Percentiles rank a stretch among this genome's conserved stretches.
These are phyloP conservation scores for Orbicella faveolata DNA, from an alignment of 64 coral and sea anemone genomes.

Conservation along the genomic window DNA sequence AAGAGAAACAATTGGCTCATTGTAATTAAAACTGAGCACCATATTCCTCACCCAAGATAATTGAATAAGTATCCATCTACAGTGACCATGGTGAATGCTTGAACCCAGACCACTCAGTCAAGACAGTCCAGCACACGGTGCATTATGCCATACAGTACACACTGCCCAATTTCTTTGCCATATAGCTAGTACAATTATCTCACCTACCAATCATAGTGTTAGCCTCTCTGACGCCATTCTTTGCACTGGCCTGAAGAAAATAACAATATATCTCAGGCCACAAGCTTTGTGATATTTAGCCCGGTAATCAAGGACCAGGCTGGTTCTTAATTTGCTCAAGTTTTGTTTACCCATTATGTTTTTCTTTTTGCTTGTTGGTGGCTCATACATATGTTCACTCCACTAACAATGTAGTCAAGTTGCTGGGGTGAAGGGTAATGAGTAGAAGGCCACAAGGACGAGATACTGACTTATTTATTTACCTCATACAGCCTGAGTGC, in stretches of 20 bases:
- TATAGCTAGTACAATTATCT: neutral
- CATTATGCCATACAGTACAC: too few species aligned
- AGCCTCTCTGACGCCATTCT: conserved; percentile 82
- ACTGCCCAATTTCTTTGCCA: neutral
- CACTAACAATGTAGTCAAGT: too few species aligned
- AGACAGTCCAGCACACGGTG: too few species aligned
- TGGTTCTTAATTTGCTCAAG: too few species aligned
- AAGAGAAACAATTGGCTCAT: neutral
- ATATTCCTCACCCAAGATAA: neutral
- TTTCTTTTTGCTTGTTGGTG: too few species aligned
- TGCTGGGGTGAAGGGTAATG: too few species aligned
- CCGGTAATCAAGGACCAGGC: too few species aligned
- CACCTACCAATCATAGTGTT: conserved; percentile 85
- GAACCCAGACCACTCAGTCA: too few species aligned
- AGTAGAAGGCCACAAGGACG: too few species aligned
- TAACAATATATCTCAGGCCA: neutral
- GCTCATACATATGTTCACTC: too few species aligned
- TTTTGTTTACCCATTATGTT: too few species aligned
- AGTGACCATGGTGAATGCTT: too few species aligned
- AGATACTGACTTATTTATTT: neutral
- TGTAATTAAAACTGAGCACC: neutral
- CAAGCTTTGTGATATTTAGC: neutral
- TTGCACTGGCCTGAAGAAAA: conserved; percentile 76
- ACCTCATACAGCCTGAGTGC: conserved; percentile 91
- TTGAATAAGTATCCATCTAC: neutral